A percentile compares a stretch with the other conserved stretches of the same genome.
phyloP scores from a whole-genome alignment of 2,797 vertebrate species.

The Epinephelus malabaricus region DNA sequence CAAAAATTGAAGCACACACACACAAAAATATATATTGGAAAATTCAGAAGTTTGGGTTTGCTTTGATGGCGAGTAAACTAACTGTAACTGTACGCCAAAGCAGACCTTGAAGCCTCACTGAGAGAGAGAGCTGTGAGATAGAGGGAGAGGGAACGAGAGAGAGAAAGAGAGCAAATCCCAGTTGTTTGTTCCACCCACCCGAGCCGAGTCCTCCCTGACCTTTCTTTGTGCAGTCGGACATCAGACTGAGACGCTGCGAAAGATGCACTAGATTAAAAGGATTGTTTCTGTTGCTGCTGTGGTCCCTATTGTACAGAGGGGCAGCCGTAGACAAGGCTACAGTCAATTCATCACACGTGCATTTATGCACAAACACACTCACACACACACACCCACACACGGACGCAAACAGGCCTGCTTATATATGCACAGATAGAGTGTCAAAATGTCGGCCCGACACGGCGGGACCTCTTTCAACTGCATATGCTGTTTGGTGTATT shows the following conservation, averaged over 20 bases:
- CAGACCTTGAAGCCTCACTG: slow-evolving; percentile 70
- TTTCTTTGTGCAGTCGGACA: slow-evolving; percentile 75
- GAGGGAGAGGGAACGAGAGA: slow-evolving; percentile 15
- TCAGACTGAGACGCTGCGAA: slow-evolving; percentile 65
- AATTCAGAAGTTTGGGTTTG: slow-evolving; percentile 52
- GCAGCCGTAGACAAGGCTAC: slow-evolving; percentile 33
- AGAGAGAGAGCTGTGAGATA: slow-evolving; percentile 43
- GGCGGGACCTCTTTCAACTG: slow-evolving; percentile 71
- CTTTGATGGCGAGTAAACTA: slow-evolving; percentile 74
- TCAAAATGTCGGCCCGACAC: slow-evolving; percentile 58
- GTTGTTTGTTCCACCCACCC: slow-evolving; percentile 80
- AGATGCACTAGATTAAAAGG: slow-evolving; percentile 81
- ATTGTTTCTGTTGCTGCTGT: slow-evolving; percentile 58
- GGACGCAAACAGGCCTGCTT: slow-evolving; percentile 49
- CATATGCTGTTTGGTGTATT: slow-evolving; percentile 50
- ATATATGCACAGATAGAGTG: slow-evolving; percentile 55
- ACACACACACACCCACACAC: slow-evolving; percentile 50
- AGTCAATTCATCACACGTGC: slow-evolving; percentile 62
- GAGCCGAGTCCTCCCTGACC: slow-evolving; percentile 72
- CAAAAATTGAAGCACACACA: slow-evolving; percentile 51
- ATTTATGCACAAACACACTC: slow-evolving; percentile 57
- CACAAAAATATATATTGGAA: slow-evolving; percentile 53
- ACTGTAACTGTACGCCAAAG: slow-evolving; percentile 70
- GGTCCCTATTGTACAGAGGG: slow-evolving; percentile 65
- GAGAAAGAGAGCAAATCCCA: slow-evolving; percentile 59